Evolutionary conservation across 2,113 vertebrate species (phyloP).

Genomic region (Mesembrinibis cayennensis): DNA sequence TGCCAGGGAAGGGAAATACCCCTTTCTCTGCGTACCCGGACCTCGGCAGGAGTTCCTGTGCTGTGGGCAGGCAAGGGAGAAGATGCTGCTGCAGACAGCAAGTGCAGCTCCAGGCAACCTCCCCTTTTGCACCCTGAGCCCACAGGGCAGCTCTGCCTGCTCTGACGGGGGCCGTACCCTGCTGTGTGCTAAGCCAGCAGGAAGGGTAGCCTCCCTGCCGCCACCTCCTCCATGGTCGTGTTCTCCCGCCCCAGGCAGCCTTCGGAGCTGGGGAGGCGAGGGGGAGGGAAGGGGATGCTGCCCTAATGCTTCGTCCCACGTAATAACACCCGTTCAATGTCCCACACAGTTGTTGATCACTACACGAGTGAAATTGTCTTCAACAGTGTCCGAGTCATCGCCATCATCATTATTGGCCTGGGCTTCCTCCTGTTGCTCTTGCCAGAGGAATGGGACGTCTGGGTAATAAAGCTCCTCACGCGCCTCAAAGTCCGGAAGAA

Average conservation of each 20-base stretch:
- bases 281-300: neutral
- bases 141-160: neutral
- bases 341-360: constrained; percentile 87
- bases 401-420: constrained; percentile 92
- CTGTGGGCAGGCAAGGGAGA: neutral
- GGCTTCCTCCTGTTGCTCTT: constrained; percentile 94
- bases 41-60: neutral
- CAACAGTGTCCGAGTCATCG: constrained; percentile 93
- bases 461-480: constrained; percentile 86
- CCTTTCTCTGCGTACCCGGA: neutral
- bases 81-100: neutral
- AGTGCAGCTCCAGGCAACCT: neutral
- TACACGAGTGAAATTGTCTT: constrained; percentile 92
- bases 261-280: neutral
- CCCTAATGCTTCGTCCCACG: neutral
- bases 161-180: neutral
- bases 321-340: constrained; percentile 13
- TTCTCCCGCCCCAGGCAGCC: neutral
- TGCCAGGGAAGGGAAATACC: neutral
- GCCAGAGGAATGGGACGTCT: constrained; percentile 95
- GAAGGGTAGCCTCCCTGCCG: neutral
- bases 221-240: neutral
- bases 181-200: neutral
- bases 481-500: constrained; percentile 87
- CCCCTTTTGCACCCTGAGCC: neutral